A percentile compares a stretch with the other conserved stretches of the same genome.
These are phyloP conservation scores for Speoplatyrhinus poulsoni DNA, from an alignment of 2,113 vertebrate genomes.

Conservation along the genomic window DNA sequence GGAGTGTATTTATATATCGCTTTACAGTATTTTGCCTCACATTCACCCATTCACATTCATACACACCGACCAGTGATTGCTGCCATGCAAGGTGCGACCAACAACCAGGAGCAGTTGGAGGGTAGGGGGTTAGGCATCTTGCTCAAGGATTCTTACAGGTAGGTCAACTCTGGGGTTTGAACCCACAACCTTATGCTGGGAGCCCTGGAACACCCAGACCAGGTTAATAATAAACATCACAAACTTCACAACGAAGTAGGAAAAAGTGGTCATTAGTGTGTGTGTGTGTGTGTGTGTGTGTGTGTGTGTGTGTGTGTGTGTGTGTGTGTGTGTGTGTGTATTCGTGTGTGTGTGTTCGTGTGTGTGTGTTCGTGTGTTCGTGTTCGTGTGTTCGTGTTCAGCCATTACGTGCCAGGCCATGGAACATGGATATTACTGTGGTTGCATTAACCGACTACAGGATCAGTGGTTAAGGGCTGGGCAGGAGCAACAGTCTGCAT, in stretches of 20 bases:
- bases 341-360: constrained; percentile 12
- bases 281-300: neutral
- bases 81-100: too few relatives aligned
- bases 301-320: neutral
- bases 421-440: constrained; percentile 25
- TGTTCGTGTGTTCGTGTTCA: neutral
- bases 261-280: constrained; percentile 26
- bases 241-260: constrained; percentile 27
- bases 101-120: too few relatives aligned
- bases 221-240: constrained; percentile 47
- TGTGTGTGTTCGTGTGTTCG: neutral
- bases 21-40: too few relatives aligned
- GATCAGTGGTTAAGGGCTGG: constrained; percentile 27
- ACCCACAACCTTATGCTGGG: too few relatives aligned
- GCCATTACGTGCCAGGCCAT: neutral
- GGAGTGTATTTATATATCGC: too few relatives aligned
- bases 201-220: too few relatives aligned
- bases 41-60: too few relatives aligned
- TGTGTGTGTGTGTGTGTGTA: neutral
- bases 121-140: too few relatives aligned
- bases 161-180: too few relatives aligned
- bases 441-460: constrained; percentile 39
- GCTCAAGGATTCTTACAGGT: too few relatives aligned
- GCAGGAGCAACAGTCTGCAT: constrained; percentile 31
- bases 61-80: too few relatives aligned